Percentiles rank a stretch among this genome's conserved stretches.
Conservation (phyloP, 2,113 vertebrate species). For the Catharus minimus region DNA sequence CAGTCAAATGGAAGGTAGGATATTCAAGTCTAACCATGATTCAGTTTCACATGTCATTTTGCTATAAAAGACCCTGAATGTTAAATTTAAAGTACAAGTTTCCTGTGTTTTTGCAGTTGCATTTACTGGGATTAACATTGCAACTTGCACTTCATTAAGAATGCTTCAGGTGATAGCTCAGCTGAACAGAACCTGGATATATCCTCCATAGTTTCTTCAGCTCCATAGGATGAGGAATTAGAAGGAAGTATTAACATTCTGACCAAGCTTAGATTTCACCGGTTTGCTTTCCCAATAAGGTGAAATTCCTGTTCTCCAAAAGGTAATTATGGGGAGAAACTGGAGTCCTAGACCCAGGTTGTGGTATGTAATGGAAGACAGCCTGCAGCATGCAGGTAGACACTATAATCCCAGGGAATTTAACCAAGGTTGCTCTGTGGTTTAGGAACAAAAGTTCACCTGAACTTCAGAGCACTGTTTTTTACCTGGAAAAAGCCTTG, state of each 20-base stretch:
- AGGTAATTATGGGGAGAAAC: not conserved
- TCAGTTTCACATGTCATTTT: not conserved
- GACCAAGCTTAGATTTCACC: not conserved
- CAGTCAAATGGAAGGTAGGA: not conserved
- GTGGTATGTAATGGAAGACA: not conserved
- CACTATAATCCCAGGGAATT: not conserved
- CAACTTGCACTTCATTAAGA: not conserved
- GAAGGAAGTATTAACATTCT: not conserved
- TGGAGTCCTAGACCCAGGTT: not conserved
- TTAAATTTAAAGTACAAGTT: not conserved
- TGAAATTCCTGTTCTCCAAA: not conserved
- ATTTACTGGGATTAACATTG: not conserved
- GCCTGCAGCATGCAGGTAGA: not conserved
- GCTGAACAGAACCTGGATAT: not conserved
- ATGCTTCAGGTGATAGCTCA: not conserved
- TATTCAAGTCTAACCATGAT: not conserved
- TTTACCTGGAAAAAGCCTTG: not conserved
- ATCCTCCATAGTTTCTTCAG: not conserved
- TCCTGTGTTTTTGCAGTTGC: not conserved
- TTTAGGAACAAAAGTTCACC: not conserved
- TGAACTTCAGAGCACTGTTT: not conserved
- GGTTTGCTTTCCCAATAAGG: not conserved
- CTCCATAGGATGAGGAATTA: not conserved
- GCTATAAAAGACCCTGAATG: not conserved
- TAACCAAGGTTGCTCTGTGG: not conserved